Evolutionary conservation across 2,797 vertebrate genomes (phyloP), one percentile per base, ranked within the genome.

Genomic region (Sebastes minor): DNA sequence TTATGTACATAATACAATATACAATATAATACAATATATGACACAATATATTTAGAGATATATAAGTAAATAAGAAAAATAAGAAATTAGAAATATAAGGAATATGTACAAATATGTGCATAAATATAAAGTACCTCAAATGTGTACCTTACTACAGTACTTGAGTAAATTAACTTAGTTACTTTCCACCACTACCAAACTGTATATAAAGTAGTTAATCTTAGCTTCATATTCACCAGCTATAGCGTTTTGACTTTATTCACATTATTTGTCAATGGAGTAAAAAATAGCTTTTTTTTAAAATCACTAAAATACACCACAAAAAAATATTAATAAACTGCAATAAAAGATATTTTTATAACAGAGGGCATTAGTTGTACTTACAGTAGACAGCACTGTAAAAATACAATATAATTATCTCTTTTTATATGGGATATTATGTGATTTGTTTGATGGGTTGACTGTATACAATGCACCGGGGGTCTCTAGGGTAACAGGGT

Each of bases 401-500:
- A 12, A 49, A 28, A 71, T 28, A 12, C 14, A 13, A 3, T 12
- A 1, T 33, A 13, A n/a, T 23, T 9, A 18, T 59, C 1, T 13
- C 0, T 2, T n/a, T 4, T 9, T 23, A 55, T 52, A 11, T 4
- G 38, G 16, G 57, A 49, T 22, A 27, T 52, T 35, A 12, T 0
- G 32, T 46, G 20, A 11, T 25, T 28, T 53, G 5, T 5, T 57
- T 14, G 28, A 20, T 12, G 33, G 49, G 22, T 16, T 22, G 65
- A 60, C 42, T 63, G 78, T 52, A 84, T 80, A 82, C 70, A 78
- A 71, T 85, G 81, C 76, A 70, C 35, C 28, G 59, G 72, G 74
- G 84, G 85, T 91, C 79, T 88, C 83, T 74, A 86, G 14, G 71
- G 86, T 90, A 88, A 92, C 83, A 42, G 63, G 85, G 78, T 69